Percentiles rank a stretch among this genome's conserved stretches.
Conservation (phyloP, 1,140 invertebrate genomes). For the Drosophila kanapiae region DNA sequence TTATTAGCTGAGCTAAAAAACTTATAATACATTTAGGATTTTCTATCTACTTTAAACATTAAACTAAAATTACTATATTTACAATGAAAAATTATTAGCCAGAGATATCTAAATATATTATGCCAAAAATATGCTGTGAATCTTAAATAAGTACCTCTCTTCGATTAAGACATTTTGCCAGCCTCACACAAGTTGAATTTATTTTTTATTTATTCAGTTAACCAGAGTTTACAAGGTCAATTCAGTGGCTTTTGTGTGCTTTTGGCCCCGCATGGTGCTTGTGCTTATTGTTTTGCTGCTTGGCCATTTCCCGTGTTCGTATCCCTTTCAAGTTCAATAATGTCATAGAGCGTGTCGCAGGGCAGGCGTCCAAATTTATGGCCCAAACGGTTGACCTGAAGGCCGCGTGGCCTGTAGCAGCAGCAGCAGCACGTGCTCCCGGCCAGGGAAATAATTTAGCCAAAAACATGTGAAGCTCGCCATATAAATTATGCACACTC, state of each 20-base stretch:
- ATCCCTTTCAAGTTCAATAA: conserved; percentile 81
- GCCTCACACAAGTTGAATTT: neutral
- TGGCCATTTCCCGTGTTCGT: conserved; percentile 29
- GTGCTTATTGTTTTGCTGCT: conserved; percentile 48
- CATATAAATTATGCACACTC: conserved; percentile 79
- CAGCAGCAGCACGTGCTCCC: conserved; percentile 59
- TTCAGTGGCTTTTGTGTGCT: conserved; percentile 59
- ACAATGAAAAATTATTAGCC: neutral
- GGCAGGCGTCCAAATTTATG: conserved; percentile 78
- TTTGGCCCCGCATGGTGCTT: conserved; percentile 26
- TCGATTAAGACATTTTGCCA: neutral
- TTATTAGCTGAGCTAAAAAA: no score
- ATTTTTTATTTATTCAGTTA: conserved; percentile 1
- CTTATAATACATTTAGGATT: no score
- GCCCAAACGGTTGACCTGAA: conserved; percentile 76
- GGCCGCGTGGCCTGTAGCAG: conserved; percentile 48
- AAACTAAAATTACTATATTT: neutral
- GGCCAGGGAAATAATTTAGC: conserved; percentile 78
- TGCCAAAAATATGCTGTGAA: no score
- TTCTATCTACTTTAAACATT: neutral
- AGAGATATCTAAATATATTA: no score
- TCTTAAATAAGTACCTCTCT: neutral
- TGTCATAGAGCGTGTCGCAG: conserved; percentile 81
- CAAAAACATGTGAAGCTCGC: conserved; percentile 80
- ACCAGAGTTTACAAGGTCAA: conserved; percentile 61